Conservation (phyloP, 2,888 invertebrate genomes). For the Drosophila pseudotakahashii region DNA sequence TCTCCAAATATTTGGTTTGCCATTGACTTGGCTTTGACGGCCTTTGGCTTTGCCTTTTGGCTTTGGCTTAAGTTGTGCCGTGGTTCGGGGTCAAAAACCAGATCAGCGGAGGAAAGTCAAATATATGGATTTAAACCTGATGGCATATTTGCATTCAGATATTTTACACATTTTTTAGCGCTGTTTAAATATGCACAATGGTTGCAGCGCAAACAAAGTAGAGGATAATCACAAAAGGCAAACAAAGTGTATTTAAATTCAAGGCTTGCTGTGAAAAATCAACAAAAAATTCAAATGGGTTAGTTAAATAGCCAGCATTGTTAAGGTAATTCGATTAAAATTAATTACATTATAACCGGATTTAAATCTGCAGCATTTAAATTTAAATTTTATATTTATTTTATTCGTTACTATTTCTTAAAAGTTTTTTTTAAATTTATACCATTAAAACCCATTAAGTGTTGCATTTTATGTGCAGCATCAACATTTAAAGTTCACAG, state of each 20-base stretch:
- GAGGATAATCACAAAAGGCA: conserved; percentile 10
- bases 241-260: conserved; percentile 7
- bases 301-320: background rate
- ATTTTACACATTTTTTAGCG: conserved; percentile 10
- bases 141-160: conserved; percentile 7
- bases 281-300: background rate
- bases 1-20: conserved; percentile 27
- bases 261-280: background rate
- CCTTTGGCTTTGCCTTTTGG: background rate
- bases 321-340: too few relatives aligned
- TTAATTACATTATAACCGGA: background rate
- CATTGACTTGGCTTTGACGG: conserved; percentile 14
- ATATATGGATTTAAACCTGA: conserved; percentile 8
- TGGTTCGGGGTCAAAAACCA: conserved; percentile 21
- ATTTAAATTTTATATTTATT: too few relatives aligned
- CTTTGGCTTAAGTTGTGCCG: conserved; percentile 19
- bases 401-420: too few relatives aligned
- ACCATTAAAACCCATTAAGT: too few relatives aligned
- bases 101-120: conserved; percentile 3
- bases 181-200: conserved; percentile 10
- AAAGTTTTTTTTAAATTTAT: too few relatives aligned
- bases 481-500: too few relatives aligned
- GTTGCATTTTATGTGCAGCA: too few relatives aligned
- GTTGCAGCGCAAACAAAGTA: background rate
- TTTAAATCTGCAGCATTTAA: background rate